These are phyloP conservation scores for Chironomus riparius DNA, from an alignment of 2,888 invertebrate species.

Conservation along the genomic window DNA sequence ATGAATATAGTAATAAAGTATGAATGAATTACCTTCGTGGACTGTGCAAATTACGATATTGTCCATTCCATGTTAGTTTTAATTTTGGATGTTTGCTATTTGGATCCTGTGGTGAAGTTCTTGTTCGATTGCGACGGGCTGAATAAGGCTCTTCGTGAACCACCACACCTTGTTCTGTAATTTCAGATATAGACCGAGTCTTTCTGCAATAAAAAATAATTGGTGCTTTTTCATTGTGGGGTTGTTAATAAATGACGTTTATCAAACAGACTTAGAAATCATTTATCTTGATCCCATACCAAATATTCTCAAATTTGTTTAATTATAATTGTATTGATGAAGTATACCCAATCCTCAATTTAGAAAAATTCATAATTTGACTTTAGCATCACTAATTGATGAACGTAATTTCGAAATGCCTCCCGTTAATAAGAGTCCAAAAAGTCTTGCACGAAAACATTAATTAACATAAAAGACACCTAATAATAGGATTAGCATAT, in stretches of 20 bases:
- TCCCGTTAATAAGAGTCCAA: no score
- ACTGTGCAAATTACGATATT: neutral
- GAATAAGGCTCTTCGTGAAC: conserved; percentile 39
- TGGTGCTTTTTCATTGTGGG: neutral
- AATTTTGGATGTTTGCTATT: neutral
- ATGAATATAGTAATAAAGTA: neutral
- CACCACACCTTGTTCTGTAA: conserved; percentile 37
- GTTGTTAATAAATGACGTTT: neutral
- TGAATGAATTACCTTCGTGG: neutral
- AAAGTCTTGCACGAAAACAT: no score
- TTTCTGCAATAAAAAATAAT: conserved; percentile 32
- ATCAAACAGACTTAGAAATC: no score
- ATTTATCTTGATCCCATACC: no score
- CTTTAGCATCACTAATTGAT: no score
- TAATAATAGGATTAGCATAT: no score
- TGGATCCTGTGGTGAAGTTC: neutral
- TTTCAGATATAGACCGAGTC: conserved; percentile 38
- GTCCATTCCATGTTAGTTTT: conserved; percentile 13
- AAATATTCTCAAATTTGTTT: no score
- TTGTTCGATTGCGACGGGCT: conserved; percentile 31
- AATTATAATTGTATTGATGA: no score
- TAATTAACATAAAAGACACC: no score
- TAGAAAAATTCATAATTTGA: no score
- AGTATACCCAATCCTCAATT: no score
- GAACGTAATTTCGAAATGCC: no score